A percentile compares a stretch with the other conserved stretches of the same genome.
These are phyloP conservation scores for Tetropium fuscum DNA, from an alignment of 2,888 invertebrate genomes.

Conservation along the genomic window DNA sequence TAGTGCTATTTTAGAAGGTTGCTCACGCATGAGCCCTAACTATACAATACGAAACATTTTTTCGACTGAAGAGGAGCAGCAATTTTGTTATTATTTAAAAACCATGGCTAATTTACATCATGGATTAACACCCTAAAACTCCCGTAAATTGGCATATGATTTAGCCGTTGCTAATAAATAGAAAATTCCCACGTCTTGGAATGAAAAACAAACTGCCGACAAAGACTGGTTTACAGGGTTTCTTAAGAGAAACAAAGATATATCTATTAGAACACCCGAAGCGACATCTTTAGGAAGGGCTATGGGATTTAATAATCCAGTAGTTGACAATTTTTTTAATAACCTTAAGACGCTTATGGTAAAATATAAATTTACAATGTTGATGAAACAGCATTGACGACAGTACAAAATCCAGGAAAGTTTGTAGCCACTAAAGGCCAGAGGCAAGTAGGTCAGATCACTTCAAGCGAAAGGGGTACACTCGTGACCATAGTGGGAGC, in stretches of 20 bases:
- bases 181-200: too few relatives aligned
- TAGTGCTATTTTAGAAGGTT: background rate
- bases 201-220: too few relatives aligned
- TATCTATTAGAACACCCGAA: too few relatives aligned
- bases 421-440: constrained; percentile 38
- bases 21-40: constrained; percentile 13
- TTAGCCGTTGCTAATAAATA: constrained; percentile 16
- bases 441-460: constrained; percentile 39
- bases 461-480: constrained; percentile 24
- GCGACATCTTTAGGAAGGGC: too few relatives aligned
- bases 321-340: too few relatives aligned
- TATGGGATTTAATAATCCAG: too few relatives aligned
- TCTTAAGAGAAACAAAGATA: too few relatives aligned
- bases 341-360: too few relatives aligned
- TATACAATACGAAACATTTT: constrained; percentile 9
- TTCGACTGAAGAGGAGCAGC: constrained; percentile 22
- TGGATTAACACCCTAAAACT: constrained; percentile 24
- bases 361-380: too few relatives aligned
- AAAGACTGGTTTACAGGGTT: too few relatives aligned
- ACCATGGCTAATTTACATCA: constrained; percentile 28
- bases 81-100: constrained; percentile 22
- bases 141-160: constrained; percentile 24
- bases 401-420: constrained; percentile 36
- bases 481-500: constrained; percentile 31
- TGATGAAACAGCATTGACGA: too few relatives aligned